Base-by-base conservation (phyloP, 35 echinoderm and acorn worm species). In the Ophiothrix spiculata region DNA sequence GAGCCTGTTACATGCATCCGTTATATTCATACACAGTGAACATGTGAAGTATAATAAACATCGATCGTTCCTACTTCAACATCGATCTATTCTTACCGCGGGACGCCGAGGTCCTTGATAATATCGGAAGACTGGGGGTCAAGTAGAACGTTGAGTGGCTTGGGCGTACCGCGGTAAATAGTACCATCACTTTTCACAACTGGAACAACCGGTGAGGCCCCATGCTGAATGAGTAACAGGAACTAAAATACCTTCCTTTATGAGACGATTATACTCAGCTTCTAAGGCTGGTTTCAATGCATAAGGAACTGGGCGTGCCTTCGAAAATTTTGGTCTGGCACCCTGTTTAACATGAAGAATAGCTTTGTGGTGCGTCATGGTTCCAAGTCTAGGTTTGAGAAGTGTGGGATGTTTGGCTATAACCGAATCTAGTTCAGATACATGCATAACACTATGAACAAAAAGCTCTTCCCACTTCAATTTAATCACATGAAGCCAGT, bases 291-390 rank as follows among this genome's bases (percentile, higher is more conserved):
- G 33, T 36, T 80, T 80, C 31, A 93, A 81, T 40, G 88, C 29
- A 64, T 90, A 86, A 16, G 88, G 93, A 4, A 95, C 93, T 37
- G 92, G 82, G 11, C 92, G 40, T 63, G 92, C 40, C 81, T 85
- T 89, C 38, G 40, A 79, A 38, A 81, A 91, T 16, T 84, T 73
- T 1, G 56, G 93, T 35, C 36, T 46, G 1, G 88, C 79, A 35
- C 77, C 76, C 0, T 85, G 29, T 31, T 86, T 86, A 1, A 94
- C 19, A 40, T 79, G 38, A 31, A 91, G 25, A 14, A 46, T n/a
- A 64, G 92, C 88, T 17, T 79, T 83, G 35, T 78, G 23, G 21
- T 40, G 36, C 32, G 13, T 25, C 39, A 79, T 40, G 1, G 33
- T 79, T 25, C 77, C 36, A 37, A 79, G 39, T 40, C 39, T 37